Evolutionary conservation across 1,140 invertebrate species (phyloP), one percentile per base, ranked within the genome.

Genomic region (Myzus persicae): DNA sequence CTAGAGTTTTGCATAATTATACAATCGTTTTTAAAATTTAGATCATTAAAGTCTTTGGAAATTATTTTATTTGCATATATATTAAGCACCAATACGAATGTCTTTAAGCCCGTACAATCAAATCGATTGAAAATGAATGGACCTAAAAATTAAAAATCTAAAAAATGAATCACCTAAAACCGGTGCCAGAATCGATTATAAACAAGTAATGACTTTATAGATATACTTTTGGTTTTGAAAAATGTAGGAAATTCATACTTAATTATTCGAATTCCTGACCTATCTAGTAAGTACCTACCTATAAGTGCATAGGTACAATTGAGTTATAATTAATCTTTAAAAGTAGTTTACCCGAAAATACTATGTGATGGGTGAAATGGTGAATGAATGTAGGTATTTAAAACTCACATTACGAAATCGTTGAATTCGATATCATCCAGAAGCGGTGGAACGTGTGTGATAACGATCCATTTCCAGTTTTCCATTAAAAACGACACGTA

Each of bases 401-500:
- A 26, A 67, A 82, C 76, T 85, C 24, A 93, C 91, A 18, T 11
- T 26, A 38, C 6, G 54, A 85, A 93, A 48, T 18, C 24, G 6
- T 93, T 40, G 24, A 93, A 54, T 42, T 85, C 44, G 1, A 54
- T 46, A 14, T 93, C 91, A 1, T 26, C 26, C 36, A 93, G n/a
- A 0, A 93, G 76, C 20, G 91, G 81, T n/a, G 81, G 46, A 81
- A 93, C 14, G 4, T 93, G 22, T 0, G n/a, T 54, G 18, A 93
- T 18, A 14, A 93, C 14, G 26, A 26, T 93, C 44, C n/a, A 54
- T 85, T 93, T 93, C 91, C 91, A 93, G 20, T 54, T 82, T 31
- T 93, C 91, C 36, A 93, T 40, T 31, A 93, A 85, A 51, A 54
- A 93, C 11, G 76, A 20, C 1, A 93, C 20, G 26, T 93, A 93